Evolutionary conservation across 2,888 invertebrate species (phyloP), one percentile per base, ranked within the genome.

Genomic region (Andricus curvator): DNA sequence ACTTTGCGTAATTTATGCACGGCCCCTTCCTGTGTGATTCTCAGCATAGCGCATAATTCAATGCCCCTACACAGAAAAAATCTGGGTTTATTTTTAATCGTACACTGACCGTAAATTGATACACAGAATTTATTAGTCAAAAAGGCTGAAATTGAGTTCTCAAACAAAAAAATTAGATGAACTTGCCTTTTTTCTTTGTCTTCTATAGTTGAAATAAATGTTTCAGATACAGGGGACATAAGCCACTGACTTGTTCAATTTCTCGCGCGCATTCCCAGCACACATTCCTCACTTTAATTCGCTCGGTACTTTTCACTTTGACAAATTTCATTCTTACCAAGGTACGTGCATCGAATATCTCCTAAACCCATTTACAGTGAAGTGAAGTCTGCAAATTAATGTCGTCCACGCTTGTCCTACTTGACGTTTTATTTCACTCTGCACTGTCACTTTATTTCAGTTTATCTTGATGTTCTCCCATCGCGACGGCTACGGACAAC

Each of bases 251-350:
- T 70, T 80, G 84, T 84, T 84, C 85, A 84, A 85, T 86, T 84
- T 84, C 82, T 82, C 83, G 74, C 81, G 22, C 80, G 56, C 78
- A 78, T 82, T 80, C 79, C 76, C 78, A 41, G 65, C 77, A 77
- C 81, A 85, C 83, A 67, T 83, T 64, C 80, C 80, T 84, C 83
- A 84, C 85, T 88, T 89, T 87, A 89, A 88, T 89, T 88, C 86
- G 85, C 84, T 81, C 79, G 82, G 83, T 86, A 87, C 88, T 88
- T 89, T 89, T 87, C 86, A 83, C 82, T 77, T 84, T 85, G 88
- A 88, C 89, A 88, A 88, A 89, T 89, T 89, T 87, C 86, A 88
- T 88, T 89, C 89, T 87, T 85, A 83, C 86, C 83, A 80, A 81
- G 80, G 80, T 88, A 89, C 89, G 88, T 89, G 88, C 88, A 86